A percentile compares a stretch with the other conserved stretches of the same genome.
Evolutionary conservation across 2,888 invertebrate species (phyloP).

Genomic region (Latrodectus elegans): DNA sequence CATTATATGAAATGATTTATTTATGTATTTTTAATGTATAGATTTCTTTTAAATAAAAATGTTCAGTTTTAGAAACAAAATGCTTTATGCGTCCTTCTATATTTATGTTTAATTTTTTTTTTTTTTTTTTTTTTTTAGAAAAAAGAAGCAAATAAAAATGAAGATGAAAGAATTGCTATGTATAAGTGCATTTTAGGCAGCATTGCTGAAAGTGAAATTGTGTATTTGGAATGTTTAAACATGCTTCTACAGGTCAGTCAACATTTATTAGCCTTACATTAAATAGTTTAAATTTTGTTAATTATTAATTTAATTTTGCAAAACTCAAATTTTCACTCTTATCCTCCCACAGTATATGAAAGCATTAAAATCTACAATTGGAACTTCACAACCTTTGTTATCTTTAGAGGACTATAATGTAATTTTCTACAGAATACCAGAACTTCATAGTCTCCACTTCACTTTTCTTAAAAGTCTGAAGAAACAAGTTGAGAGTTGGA

Average conservation of each 20-base stretch:
- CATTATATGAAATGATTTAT: not conserved
- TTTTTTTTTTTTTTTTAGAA: constrained; percentile 46
- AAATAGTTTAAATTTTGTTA: not conserved
- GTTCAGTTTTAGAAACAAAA: too few relatives aligned
- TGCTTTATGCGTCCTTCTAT: not conserved
- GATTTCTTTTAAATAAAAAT: too few relatives aligned
- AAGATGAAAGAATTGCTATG: constrained; percentile 88
- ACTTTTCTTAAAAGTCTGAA: constrained; percentile 86
- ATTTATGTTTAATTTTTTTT: constrained; percentile 10
- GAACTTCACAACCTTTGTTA: constrained; percentile 91
- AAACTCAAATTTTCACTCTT: constrained; percentile 7
- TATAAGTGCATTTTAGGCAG: constrained; percentile 90
- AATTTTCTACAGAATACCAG: constrained; percentile 94
- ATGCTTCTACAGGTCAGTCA: constrained; percentile 83
- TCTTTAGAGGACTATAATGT: constrained; percentile 90
- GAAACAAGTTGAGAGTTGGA: constrained; percentile 83
- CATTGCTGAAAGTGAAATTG: constrained; percentile 92
- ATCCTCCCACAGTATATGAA: constrained; percentile 86
- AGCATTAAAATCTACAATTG: constrained; percentile 89
- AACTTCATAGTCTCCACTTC: constrained; percentile 87
- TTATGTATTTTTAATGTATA: not conserved
- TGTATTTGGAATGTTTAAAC: constrained; percentile 91
- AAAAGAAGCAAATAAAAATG: constrained; percentile 74
- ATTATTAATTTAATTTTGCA: not conserved
- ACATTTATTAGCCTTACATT: not conserved